Percentiles rank a stretch among this genome's conserved stretches.
Conservation (phyloP, 1,140 invertebrate genomes). For the Calosoma granatense region DNA sequence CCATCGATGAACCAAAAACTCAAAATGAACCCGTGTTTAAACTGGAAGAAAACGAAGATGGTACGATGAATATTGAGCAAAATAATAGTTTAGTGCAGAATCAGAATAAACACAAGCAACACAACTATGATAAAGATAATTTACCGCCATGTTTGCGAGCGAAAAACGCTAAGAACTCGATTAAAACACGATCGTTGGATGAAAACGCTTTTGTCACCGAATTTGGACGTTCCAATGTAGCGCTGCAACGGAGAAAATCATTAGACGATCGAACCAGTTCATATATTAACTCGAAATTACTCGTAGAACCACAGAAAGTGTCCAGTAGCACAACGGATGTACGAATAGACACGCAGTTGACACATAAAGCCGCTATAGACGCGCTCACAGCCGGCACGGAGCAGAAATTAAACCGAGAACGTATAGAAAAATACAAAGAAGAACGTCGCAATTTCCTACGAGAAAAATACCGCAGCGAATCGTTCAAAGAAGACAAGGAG, state of each 20-base stretch:
- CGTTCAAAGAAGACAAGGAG: conserved; percentile 55
- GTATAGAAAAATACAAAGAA: conserved; percentile 87
- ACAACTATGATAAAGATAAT: conserved; percentile 17
- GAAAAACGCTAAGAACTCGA: conserved; percentile 44
- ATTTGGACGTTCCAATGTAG: conserved; percentile 37
- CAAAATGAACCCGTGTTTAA: too few species aligned
- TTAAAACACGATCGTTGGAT: conserved; percentile 61
- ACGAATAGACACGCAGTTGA: conserved; percentile 10
- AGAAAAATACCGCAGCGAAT: conserved; percentile 78
- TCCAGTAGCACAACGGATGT: conserved; percentile 1
- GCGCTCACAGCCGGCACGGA: conserved; percentile 17
- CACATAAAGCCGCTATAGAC: conserved; percentile 31
- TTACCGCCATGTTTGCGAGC: conserved; percentile 45
- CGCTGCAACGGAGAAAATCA: conserved; percentile 32
- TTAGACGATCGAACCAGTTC: conserved; percentile 38
- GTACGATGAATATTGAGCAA: conserved; percentile 14
- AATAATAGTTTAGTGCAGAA: conserved; percentile 9
- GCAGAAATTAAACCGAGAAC: conserved; percentile 50
- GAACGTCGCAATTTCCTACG: conserved; percentile 75
- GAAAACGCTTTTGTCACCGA: conserved; percentile 56
- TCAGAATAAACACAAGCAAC: conserved; percentile 2
- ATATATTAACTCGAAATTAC: neutral
- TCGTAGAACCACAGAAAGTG: neutral
- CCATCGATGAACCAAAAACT: neutral
- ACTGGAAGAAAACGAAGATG: conserved; percentile 10